Evolutionary conservation across 2,888 invertebrate genomes (phyloP).

Genomic region (Hirtodrosophila trivittata): DNA sequence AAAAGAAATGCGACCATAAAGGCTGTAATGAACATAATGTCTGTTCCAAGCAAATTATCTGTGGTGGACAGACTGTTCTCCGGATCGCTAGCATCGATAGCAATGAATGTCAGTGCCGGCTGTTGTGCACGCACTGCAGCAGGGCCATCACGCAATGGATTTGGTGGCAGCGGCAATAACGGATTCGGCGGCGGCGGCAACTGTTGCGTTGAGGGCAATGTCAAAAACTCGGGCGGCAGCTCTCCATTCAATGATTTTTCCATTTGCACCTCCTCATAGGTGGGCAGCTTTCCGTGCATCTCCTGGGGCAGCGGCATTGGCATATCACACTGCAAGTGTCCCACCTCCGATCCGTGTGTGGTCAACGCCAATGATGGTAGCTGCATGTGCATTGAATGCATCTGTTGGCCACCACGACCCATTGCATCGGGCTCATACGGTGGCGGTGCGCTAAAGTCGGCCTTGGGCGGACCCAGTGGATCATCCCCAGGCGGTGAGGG

Average conservation of each 20-base stretch:
- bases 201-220: conserved; percentile 75
- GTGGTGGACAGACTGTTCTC: conserved; percentile 91
- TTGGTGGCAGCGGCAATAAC: conserved; percentile 77
- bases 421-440: conserved; percentile 89
- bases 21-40: conserved; percentile 96
- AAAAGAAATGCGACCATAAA: conserved; percentile 98
- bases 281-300: conserved; percentile 89
- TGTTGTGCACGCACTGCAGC: conserved; percentile 64
- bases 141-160: conserved; percentile 71
- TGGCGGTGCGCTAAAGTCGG: conserved; percentile 93
- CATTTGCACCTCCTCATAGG: conserved; percentile 95
- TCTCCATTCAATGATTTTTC: conserved; percentile 93
- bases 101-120: conserved; percentile 89
- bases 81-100: conserved; percentile 89
- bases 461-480: conserved; percentile 91
- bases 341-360: conserved; percentile 27
- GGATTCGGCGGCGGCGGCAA: conserved; percentile 81
- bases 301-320: conserved; percentile 55
- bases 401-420: conserved; percentile 51
- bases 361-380: conserved; percentile 75
- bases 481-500: conserved; percentile 54
- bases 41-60: conserved; percentile 93
- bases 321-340: conserved; percentile 38
- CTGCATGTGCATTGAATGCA: conserved; percentile 38
- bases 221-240: conserved; percentile 83